Evolutionary conservation across 30 jellyfish, hydroid and myxozoan species (phyloP), one percentile per base, ranked within the genome.

Genomic region (Catostylus mosaicus): DNA sequence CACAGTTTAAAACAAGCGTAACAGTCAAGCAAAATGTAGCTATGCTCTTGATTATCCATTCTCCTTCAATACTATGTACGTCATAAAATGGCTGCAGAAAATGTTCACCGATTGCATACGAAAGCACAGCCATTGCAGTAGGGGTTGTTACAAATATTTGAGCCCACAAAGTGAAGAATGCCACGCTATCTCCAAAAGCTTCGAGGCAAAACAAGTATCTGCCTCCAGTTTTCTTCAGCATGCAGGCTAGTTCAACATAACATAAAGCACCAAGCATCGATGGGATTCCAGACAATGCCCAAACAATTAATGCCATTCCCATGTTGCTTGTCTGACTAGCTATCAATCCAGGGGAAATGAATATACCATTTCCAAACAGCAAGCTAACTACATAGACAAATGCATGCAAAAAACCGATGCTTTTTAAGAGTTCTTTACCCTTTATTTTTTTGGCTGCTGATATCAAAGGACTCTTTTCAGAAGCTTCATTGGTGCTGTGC

Each of bases 151-250:
- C 37, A 34, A 82, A 14, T 24, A 57, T 35, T 38, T 50, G 63
- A 23, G 79, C 57, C 92, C 92, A 82, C 7, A 71, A 23, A 5
- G 38, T 11, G 5, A 32, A 27, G 63, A 82, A 82, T n/a, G 68
- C 92, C 18, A 70, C 70, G n/a, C 7, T 36, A 14, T 69, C 67
- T 3, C 92, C 92, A 36, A 19, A 82, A 3, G 85, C 85, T 29
- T 82, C 85, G 24, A 31, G 31, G 20, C 46, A 46, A 72, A 33
- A 68, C 19, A 71, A 29, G 24, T 67, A 82, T 32, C 59, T 80
- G 0, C 92, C 92, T 51, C 92, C 92, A 10, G 92, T 60, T 34
- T 68, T 82, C 47, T 34, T n/a, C 37, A 40, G 23, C 84, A 54
- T 54, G 14, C 69, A 20, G 2, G 92, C 82, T 4, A 82, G 50